Percentiles rank a stretch among this genome's conserved stretches.
Conservation (phyloP, 2,797 vertebrate species). For the Yasuhikotakia modesta region DNA sequence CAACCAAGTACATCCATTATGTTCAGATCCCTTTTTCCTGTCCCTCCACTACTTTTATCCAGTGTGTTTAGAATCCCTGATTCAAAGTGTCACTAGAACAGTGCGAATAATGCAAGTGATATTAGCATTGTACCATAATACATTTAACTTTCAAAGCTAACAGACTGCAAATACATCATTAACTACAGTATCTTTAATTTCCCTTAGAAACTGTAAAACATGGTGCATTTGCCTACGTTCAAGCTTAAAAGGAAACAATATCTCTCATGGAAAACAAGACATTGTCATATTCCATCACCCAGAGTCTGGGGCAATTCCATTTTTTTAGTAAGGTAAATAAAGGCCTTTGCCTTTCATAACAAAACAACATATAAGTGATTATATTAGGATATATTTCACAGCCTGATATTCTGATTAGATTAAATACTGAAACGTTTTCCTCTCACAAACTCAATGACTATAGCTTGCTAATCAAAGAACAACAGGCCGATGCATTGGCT, state of each 20-base stretch:
- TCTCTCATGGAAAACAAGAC: slow-evolving; percentile 14
- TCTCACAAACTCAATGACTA: slow-evolving; percentile 31
- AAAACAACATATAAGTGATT: slow-evolving; percentile 20
- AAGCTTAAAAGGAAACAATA: slow-evolving; percentile 25
- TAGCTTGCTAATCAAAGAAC: slow-evolving; percentile 44
- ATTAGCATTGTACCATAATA: neutral
- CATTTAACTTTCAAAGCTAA: slow-evolving; percentile 12
- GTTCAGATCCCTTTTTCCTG: slow-evolving; percentile 9
- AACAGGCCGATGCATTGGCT: slow-evolving; percentile 49
- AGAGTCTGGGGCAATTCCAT: neutral
- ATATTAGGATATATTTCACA: slow-evolving; percentile 14
- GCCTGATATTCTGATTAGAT: slow-evolving; percentile 28
- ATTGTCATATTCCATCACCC: neutral
- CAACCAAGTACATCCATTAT: slow-evolving; percentile 16
- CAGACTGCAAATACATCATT: neutral
- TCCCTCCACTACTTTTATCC: slow-evolving; percentile 15
- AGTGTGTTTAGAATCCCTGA: slow-evolving; percentile 57
- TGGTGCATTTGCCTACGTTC: slow-evolving; percentile 15
- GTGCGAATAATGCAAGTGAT: slow-evolving; percentile 21
- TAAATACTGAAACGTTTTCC: slow-evolving; percentile 29
- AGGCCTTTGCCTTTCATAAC: neutral
- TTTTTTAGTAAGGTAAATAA: slow-evolving; percentile 23
- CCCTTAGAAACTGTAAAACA: slow-evolving; percentile 17
- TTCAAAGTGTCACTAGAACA: slow-evolving; percentile 47
- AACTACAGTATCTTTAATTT: neutral